Conservation (phyloP, 2,888 invertebrate genomes). For the Plebejus melissa region DNA sequence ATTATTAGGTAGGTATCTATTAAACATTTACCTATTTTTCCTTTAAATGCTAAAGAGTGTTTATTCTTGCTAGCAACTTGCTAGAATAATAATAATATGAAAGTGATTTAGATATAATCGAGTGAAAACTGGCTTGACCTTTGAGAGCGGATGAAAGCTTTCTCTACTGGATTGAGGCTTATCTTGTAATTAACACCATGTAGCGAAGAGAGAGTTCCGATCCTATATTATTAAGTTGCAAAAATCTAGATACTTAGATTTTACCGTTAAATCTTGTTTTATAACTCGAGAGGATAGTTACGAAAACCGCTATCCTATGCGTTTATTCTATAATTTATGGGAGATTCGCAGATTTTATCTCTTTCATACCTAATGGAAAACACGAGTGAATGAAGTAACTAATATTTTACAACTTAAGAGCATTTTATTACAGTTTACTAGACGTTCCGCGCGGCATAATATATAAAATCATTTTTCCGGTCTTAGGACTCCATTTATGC, state of each 20-base stretch:
- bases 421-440: too few species aligned
- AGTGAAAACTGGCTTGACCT: slow-evolving; percentile 2
- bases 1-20: too few species aligned
- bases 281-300: neutral
- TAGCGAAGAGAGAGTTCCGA: slow-evolving; percentile 6
- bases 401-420: too few species aligned
- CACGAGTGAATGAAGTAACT: too few species aligned
- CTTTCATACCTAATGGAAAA: too few species aligned
- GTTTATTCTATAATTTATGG: too few species aligned
- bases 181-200: slow-evolving; percentile 4
- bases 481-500: too few species aligned
- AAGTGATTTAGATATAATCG: neutral
- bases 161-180: neutral
- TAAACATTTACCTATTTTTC: neutral
- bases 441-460: too few species aligned
- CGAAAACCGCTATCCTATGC: too few species aligned
- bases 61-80: neutral
- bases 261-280: neutral
- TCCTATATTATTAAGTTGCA: neutral
- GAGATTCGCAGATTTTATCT: too few species aligned
- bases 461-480: too few species aligned
- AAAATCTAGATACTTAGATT: neutral
- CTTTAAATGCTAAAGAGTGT: neutral
- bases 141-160: slow-evolving; percentile 4
- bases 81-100: neutral